Conservation (phyloP, 1,140 invertebrate genomes). For the Sarcophaga bullata region DNA sequence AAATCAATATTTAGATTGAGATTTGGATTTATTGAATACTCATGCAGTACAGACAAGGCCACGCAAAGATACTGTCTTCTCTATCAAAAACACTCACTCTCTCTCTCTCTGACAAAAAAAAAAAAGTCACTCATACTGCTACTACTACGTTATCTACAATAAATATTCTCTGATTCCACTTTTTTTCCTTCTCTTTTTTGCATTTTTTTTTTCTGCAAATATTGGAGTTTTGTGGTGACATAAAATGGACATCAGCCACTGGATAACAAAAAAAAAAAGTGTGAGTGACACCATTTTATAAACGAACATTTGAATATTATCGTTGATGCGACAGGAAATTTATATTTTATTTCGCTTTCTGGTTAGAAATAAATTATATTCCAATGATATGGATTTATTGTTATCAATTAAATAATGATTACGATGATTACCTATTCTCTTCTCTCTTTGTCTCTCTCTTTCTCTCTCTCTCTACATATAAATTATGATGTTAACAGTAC, state of each 20-base stretch:
- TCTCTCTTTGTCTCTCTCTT: no score
- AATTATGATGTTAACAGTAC: no score
- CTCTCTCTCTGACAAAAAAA: no score
- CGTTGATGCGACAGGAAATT: not conserved
- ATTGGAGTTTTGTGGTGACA: not conserved
- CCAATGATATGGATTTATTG: not conserved
- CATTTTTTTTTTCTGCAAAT: not conserved
- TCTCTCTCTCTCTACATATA: no score
- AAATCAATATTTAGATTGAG: slow-evolving; percentile 37
- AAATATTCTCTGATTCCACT: no score
- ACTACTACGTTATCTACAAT: no score
- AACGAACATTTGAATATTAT: not conserved
- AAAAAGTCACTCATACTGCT: no score
- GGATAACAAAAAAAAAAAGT: not conserved
- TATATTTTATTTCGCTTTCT: not conserved
- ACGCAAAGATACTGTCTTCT: no score
- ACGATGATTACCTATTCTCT: no score
- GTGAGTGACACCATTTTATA: not conserved
- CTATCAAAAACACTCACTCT: no score
- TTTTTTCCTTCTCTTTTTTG: not conserved
- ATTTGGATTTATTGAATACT: slow-evolving; percentile 36
- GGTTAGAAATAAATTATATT: not conserved
- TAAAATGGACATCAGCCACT: not conserved
- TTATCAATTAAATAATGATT: not conserved
- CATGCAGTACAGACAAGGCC: not conserved